Conservation (phyloP, 1,140 invertebrate species). For the Bathynomus jamesi region DNA sequence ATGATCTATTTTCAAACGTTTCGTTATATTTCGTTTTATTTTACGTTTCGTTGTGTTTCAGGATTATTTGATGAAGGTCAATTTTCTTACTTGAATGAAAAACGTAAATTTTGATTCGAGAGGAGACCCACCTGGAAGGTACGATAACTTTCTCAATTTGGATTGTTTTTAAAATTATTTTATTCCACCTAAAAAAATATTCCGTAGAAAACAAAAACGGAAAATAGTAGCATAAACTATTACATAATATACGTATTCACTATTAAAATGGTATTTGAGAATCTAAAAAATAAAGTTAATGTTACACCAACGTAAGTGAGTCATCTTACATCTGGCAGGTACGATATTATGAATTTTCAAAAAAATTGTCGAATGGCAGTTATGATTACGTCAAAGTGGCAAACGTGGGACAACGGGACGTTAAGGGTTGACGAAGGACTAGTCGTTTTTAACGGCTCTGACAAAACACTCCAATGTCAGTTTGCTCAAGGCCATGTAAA, state of each 20-base stretch:
- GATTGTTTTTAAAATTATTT: too few relatives aligned
- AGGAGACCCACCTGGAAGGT: conserved; percentile 78
- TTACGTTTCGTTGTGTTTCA: too few relatives aligned
- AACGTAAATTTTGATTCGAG: conserved; percentile 67
- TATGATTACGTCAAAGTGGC: conserved; percentile 62
- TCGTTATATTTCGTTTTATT: too few relatives aligned
- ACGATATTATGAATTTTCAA: conserved; percentile 79
- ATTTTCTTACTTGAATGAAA: conserved; percentile 59
- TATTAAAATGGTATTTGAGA: too few relatives aligned
- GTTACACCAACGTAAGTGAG: too few relatives aligned
- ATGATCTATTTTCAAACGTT: too few relatives aligned
- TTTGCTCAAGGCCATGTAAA: conserved; percentile 63
- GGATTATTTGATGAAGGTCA: conserved; percentile 68
- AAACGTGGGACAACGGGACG: conserved; percentile 58
- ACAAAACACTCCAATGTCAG: conserved; percentile 46
- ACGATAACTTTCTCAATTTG: conserved; percentile 46
- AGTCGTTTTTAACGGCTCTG: conserved; percentile 42
- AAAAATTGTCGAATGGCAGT: conserved; percentile 51
- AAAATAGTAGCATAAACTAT: too few relatives aligned
- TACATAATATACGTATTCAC: too few relatives aligned
- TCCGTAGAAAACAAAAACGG: too few relatives aligned
- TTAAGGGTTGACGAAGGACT: conserved; percentile 49
- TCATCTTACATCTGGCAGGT: too few relatives aligned
- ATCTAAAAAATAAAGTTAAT: too few relatives aligned
- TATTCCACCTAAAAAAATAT: too few relatives aligned